Base-by-base conservation (phyloP, 2,888 invertebrate species). In the Erannis defoliaria region DNA sequence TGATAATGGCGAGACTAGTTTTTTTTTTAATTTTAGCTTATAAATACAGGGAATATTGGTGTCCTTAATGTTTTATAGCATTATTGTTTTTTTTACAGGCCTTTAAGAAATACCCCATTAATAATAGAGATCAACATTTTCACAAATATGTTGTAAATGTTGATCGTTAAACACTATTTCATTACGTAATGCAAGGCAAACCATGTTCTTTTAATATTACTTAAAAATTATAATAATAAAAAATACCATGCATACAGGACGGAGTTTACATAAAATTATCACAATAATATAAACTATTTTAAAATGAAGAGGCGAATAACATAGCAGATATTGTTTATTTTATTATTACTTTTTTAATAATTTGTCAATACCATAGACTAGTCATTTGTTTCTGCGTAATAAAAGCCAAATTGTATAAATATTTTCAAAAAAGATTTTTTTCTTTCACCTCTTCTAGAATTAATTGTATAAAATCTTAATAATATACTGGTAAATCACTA, bases 121-220 rank as follows among this genome's bases (percentile, higher is more conserved):
- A 46, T 46, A 53, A 55, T 49, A 54, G 37, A 64, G 35, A 66
- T 59, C 64, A 62, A 68, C 68, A 40, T 18, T 48, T 54, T 56
- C 55, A 64, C 54, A 57, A 51, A 3, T 35, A 50, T 23, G 14
- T 40, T 45, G 23, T 33, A 43, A 40, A 42, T 42, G 63, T 68
- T 64, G 64, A 66, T 64, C 46, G 40, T 57, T 53, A 33, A 1
- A 62, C 35, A 60, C 55, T 64, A 61, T 61, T 62, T 71, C 66
- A 73, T 84, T 84, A 92, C 92, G 92, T 92, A 89, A 85, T 74
- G 84, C 80, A 90, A 92, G 92, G 91, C 90, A 88, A 46, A 92
- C 92, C 93, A 55, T 55, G 79, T 82, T 75, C 54, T 68, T 67
- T 65, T 67, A 58, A 51, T 61, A 68, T 71, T 70, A 74, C 71